Evolutionary conservation across 2,113 vertebrate species (phyloP).

Genomic region (Corynorhinus townsendii): DNA sequence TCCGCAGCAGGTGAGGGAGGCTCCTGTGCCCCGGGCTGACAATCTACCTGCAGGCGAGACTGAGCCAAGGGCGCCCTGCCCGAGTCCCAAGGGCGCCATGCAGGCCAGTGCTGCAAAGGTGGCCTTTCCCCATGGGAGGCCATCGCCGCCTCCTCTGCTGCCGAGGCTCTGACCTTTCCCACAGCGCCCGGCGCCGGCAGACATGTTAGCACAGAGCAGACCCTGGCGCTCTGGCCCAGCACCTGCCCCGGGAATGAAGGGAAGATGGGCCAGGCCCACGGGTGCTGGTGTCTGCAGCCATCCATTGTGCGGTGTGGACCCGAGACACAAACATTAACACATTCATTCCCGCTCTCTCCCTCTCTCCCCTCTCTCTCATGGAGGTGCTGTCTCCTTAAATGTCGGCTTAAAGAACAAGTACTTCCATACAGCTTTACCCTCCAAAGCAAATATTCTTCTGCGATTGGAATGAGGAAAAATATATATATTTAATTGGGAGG

Average conservation of each 20-base stretch:
- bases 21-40: constrained; percentile 50
- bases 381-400: background rate
- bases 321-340: background rate
- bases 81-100: constrained; percentile 79
- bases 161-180: background rate
- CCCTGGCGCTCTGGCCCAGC: background rate
- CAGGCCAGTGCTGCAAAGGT: background rate
- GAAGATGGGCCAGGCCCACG: too few relatives aligned
- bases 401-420: background rate
- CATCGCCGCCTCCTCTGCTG: background rate
- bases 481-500: background rate
- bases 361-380: background rate
- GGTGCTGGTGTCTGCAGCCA: background rate
- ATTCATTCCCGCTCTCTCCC: accelerated
- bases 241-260: background rate
- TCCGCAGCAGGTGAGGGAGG: constrained; percentile 52
- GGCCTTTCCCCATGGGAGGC: background rate
- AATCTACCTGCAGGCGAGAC: constrained; percentile 59
- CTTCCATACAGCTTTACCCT: background rate
- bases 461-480: constrained; percentile 50
- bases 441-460: constrained; percentile 55
- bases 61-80: constrained; percentile 79
- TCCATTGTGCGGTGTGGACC: background rate
- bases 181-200: background rate
- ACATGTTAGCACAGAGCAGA: background rate